Evolutionary conservation across 2,113 vertebrate genomes (phyloP).

Genomic region (Brevimyrus niger): DNA sequence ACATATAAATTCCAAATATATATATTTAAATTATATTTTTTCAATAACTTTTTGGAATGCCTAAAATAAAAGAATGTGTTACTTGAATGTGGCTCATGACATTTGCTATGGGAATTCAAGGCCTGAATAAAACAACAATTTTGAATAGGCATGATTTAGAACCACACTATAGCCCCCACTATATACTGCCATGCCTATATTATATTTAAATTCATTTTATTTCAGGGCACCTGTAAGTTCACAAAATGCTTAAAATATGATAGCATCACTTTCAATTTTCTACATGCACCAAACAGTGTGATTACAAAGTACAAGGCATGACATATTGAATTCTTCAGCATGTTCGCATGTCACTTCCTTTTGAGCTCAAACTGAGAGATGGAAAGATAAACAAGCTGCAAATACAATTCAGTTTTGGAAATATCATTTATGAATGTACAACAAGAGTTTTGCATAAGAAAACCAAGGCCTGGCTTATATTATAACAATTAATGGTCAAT

Average conservation of each 20-base stretch:
- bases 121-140: neutral
- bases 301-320: neutral
- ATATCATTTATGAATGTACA: neutral
- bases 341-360: constrained; percentile 14
- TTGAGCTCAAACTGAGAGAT: constrained; percentile 13
- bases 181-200: neutral
- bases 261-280: neutral
- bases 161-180: neutral
- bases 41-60: neutral
- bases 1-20: neutral
- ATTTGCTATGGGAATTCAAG: neutral
- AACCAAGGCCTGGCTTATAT: neutral
- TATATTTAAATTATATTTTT: neutral
- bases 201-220: neutral
- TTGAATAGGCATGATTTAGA: neutral
- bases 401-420: neutral
- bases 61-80: neutral
- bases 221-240: neutral
- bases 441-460: neutral
- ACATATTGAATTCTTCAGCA: neutral
- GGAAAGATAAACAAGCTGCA: neutral
- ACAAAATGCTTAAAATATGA: neutral
- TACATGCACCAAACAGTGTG: neutral
- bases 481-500: neutral
- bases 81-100: neutral